Conservation (phyloP, 2,888 invertebrate species). For the Brenthis hecate region DNA sequence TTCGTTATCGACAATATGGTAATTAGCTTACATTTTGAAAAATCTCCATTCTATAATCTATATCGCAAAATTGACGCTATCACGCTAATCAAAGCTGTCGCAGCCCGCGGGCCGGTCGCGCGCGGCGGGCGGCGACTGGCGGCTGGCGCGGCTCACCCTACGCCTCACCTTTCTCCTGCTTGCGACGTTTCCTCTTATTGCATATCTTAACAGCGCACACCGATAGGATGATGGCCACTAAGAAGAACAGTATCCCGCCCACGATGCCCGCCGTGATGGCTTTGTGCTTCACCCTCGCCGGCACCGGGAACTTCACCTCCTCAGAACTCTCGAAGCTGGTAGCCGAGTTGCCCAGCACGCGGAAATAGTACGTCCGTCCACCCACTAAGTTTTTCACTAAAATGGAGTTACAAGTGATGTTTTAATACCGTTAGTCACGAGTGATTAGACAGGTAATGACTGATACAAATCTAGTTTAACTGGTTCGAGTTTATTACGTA, state of each 20-base stretch:
- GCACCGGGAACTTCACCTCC: slow-evolving; percentile 93
- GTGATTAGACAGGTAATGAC: too few species aligned
- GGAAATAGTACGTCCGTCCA: slow-evolving; percentile 95
- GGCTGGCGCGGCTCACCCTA: not conserved
- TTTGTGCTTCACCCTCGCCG: slow-evolving; percentile 95
- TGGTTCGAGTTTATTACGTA: not conserved
- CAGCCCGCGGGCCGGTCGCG: not conserved
- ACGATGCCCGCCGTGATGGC: slow-evolving; percentile 98
- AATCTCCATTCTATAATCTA: slow-evolving; percentile 4
- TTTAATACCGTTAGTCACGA: not conserved
- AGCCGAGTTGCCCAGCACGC: slow-evolving; percentile 93
- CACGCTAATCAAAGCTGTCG: slow-evolving; percentile 5
- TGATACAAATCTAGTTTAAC: too few species aligned
- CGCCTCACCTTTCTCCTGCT: slow-evolving; percentile 96
- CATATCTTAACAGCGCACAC: slow-evolving; percentile 99
- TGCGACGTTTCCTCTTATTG: slow-evolving; percentile 97
- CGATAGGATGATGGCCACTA: slow-evolving; percentile 97
- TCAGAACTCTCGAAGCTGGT: slow-evolving; percentile 94
- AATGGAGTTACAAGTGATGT: slow-evolving; percentile 47
- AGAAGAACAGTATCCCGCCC: slow-evolving; percentile 98
- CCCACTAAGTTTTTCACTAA: slow-evolving; percentile 95
- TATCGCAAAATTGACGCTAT: not conserved
- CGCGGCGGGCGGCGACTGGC: slow-evolving; percentile 4
- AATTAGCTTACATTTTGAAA: slow-evolving; percentile 26
- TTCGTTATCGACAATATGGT: slow-evolving; percentile 70